Conservation (phyloP, 92 coral and sea anemone genomes). For the Phenganax marumi region DNA sequence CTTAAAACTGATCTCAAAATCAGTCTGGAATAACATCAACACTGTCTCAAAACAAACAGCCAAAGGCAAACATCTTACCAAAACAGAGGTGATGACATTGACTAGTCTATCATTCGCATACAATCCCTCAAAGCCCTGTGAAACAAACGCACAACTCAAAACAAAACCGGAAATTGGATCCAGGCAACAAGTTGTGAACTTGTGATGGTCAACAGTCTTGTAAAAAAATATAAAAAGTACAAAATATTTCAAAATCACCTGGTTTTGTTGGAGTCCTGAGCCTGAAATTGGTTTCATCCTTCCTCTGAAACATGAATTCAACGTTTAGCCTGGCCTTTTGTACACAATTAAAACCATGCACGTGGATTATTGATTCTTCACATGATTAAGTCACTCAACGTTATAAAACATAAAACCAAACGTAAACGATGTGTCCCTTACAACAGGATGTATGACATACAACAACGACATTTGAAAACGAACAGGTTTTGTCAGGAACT, state of each 20-base stretch:
- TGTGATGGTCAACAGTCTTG: background rate
- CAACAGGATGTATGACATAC: background rate
- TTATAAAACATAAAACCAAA: background rate
- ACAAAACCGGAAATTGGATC: background rate
- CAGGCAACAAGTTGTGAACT: background rate
- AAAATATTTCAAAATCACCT: background rate
- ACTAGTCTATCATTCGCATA: slow-evolving; percentile 29
- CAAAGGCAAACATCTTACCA: slow-evolving; percentile 12
- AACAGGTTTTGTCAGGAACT: background rate
- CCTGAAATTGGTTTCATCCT: background rate
- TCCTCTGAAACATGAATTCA: background rate
- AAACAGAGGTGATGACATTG: slow-evolving; percentile 23
- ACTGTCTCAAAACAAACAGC: no score
- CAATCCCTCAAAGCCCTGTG: slow-evolving; percentile 13
- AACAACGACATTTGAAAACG: background rate
- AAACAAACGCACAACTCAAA: background rate
- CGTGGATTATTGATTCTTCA: background rate
- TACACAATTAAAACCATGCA: background rate
- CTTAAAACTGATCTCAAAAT: no score
- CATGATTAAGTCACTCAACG: background rate
- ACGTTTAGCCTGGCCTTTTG: background rate
- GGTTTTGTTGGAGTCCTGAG: background rate
- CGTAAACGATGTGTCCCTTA: no score
- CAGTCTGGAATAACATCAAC: no score
- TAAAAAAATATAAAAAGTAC: background rate